Percentiles rank a stretch among this genome's conserved stretches.
Evolutionary conservation across 2,113 vertebrate genomes (phyloP).

Genomic region (Apodemus sylvaticus): DNA sequence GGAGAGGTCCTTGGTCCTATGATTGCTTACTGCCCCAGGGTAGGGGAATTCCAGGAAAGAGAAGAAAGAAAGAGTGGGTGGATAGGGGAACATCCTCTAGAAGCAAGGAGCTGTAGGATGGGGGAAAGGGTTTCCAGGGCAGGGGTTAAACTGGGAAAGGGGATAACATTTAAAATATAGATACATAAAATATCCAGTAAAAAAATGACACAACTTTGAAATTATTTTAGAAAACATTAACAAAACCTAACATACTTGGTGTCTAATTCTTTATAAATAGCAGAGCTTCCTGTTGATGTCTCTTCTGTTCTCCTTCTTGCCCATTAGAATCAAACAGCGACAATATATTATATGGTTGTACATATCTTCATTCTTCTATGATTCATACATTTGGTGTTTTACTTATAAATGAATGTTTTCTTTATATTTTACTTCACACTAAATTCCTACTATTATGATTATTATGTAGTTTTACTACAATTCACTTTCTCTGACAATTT

Average conservation of each 20-base stretch:
- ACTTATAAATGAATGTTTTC: background rate
- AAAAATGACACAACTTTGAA: background rate
- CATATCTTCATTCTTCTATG: background rate
- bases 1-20: too few species aligned
- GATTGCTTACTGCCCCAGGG: too few species aligned
- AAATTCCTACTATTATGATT: background rate
- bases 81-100: too few species aligned
- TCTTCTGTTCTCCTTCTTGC: background rate
- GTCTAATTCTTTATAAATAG: background rate
- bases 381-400: background rate
- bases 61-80: too few species aligned
- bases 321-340: background rate
- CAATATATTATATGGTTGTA: background rate
- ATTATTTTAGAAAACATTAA: background rate
- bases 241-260: background rate
- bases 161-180: too few species aligned
- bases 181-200: too few species aligned
- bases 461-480: background rate
- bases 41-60: too few species aligned
- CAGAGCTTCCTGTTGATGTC: too few species aligned
- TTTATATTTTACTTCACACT: background rate
- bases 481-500: background rate
- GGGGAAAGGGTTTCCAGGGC: too few species aligned
- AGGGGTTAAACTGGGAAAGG: too few species aligned
- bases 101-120: too few species aligned